Evolutionary conservation across 2,797 vertebrate species (phyloP), one percentile per base, ranked within the genome.

Genomic region (Anisognathus igniventris): DNA sequence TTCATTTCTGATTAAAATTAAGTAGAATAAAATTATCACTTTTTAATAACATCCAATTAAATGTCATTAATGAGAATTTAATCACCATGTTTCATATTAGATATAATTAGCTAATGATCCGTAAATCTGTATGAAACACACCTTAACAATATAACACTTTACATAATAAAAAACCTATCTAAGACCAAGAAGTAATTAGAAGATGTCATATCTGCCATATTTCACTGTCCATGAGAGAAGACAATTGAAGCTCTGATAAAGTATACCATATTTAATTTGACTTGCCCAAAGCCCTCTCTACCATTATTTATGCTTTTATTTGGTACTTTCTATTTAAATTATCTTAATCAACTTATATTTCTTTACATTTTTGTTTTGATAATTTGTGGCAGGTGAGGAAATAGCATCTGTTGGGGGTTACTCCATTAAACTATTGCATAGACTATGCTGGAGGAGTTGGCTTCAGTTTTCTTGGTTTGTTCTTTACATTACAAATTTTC

Each of bases 61-160:
- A 73, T 96, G 51, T 90, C 81, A 95, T 96, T 97, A 97, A 96
- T 95, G 83, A 96, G 48, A 95, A 92, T 86, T 96, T 96, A 96
- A 94, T 86, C 72, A 82, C 42, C 8, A 20, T 92, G 66, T 92
- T 97, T 97, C 81, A 90, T 84, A 96, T 95, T 96, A 93, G n/a
- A 50, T 95, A 89, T 94, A 96, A 97, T 98, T 97, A 96, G 27
- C 56, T 97, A 97, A 96, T 96, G 82, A 94, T 92, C 58, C 95
- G 70, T 96, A 96, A 96, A 97, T 96, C 81, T 81, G 24, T 95
- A 90, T 92, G 57, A 97, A 95, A 88, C 66, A 50, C 57, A 97
- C 93, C 35, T 88, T 96, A 78, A 84, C 93, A 94, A 54, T 93
- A 73, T 87, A 95, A 71, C 42, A 79, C n/a, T 79, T 90, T 76